Conservation (phyloP, 2,888 invertebrate genomes). For the Pollenia amentaria region DNA sequence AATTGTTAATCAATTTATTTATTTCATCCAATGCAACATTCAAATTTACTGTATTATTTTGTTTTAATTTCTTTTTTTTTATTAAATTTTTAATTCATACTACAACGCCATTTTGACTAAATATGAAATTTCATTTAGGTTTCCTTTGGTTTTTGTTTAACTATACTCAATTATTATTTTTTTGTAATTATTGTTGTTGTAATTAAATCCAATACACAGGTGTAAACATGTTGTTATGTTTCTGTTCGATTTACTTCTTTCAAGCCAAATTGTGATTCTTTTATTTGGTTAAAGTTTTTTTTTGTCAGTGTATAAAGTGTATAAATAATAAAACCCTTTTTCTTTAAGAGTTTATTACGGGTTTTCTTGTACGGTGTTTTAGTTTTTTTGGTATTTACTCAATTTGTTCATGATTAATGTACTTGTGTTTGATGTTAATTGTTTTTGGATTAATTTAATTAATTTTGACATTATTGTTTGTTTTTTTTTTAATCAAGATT, state of each 20-base stretch:
- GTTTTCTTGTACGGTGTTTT: slow-evolving; percentile 22
- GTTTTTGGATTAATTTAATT: slow-evolving; percentile 17
- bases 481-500: slow-evolving; percentile 49
- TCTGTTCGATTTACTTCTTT: slow-evolving; percentile 19
- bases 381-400: slow-evolving; percentile 39
- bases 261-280: neutral
- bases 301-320: neutral
- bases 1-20: slow-evolving; percentile 64
- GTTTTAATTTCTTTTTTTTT: slow-evolving; percentile 35
- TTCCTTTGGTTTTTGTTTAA: slow-evolving; percentile 19
- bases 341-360: slow-evolving; percentile 9
- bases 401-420: slow-evolving; percentile 36
- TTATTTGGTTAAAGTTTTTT: neutral
- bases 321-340: neutral
- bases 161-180: slow-evolving; percentile 38
- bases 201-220: slow-evolving; percentile 39
- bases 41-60: slow-evolving; percentile 67
- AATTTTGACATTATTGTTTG: slow-evolving; percentile 33
- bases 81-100: slow-evolving; percentile 64
- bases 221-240: slow-evolving; percentile 16
- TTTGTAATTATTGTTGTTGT: slow-evolving; percentile 22
- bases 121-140: slow-evolving; percentile 57
- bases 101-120: slow-evolving; percentile 68
- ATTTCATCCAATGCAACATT: slow-evolving; percentile 73
- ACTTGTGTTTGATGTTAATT: neutral